Conservation (phyloP, 2,888 invertebrate genomes). For the Cremastobaeus sp. region DNA sequence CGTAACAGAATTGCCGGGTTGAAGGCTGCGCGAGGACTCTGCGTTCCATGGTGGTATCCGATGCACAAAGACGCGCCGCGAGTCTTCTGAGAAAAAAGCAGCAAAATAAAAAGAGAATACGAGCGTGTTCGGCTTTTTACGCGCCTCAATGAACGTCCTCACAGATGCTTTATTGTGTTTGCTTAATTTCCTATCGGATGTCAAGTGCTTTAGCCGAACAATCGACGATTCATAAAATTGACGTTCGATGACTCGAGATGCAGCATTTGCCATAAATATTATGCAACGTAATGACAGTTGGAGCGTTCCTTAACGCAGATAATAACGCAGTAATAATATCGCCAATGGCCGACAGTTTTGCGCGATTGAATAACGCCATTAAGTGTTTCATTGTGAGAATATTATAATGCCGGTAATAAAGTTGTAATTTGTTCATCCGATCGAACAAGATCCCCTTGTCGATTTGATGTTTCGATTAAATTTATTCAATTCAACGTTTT, state of each 20-base stretch:
- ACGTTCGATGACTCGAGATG: constrained; percentile 24
- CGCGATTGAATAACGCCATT: constrained; percentile 27
- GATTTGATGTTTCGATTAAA: constrained; percentile 26
- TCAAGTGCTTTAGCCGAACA: constrained; percentile 52
- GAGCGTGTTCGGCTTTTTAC: constrained; percentile 28
- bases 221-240: constrained; percentile 56
- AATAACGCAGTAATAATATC: constrained; percentile 39
- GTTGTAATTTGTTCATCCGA: constrained; percentile 15
- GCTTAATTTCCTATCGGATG: constrained; percentile 58
- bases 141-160: constrained; percentile 34
- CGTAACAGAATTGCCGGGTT: constrained; percentile 38
- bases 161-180: constrained; percentile 50
- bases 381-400: constrained; percentile 38
- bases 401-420: constrained; percentile 37
- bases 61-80: constrained; percentile 38
- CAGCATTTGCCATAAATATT: constrained; percentile 41
- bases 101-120: constrained; percentile 17
- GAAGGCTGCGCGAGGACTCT: constrained; percentile 20
- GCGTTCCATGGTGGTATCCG: constrained; percentile 26
- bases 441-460: background rate
- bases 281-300: constrained; percentile 38
- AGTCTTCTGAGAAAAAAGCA: constrained; percentile 40
- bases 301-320: constrained; percentile 7
- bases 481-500: constrained; percentile 21
- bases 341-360: background rate